Conservation (phyloP, 2,113 vertebrate genomes). For the Corapipo altera region DNA sequence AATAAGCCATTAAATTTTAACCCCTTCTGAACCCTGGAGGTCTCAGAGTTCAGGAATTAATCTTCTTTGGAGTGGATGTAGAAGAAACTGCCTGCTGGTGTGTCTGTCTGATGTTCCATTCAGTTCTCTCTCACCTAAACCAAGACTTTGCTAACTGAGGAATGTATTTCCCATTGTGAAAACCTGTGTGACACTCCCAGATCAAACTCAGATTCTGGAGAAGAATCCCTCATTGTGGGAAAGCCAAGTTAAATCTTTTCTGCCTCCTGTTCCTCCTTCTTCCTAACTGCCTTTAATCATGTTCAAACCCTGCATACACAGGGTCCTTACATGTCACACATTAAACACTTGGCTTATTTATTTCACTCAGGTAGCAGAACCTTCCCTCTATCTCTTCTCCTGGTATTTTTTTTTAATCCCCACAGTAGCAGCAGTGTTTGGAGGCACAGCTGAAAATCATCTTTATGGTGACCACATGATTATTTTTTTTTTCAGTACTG, state of each 20-base stretch:
- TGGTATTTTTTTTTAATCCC: background rate
- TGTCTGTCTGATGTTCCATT: background rate
- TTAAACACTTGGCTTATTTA: background rate
- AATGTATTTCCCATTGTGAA: background rate
- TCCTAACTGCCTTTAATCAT: background rate
- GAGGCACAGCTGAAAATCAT: background rate
- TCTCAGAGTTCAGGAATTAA: background rate
- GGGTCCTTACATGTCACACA: background rate
- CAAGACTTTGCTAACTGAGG: background rate
- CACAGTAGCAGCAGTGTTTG: background rate
- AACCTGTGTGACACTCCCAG: background rate
- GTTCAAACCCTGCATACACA: background rate
- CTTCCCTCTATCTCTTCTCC: background rate
- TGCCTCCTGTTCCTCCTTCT: background rate
- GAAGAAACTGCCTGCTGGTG: background rate
- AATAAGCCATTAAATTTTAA: background rate
- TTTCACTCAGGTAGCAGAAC: background rate
- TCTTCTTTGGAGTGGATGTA: background rate
- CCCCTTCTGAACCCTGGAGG: background rate
- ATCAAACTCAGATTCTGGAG: background rate
- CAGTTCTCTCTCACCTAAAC: background rate
- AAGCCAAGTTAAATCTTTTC: constrained; percentile 27
- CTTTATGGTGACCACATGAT: background rate
- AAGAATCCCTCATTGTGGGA: constrained; percentile 26
- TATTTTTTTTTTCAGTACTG: background rate